Evolutionary conservation across 2,888 invertebrate genomes (phyloP), one percentile per base, ranked within the genome.

Genomic region (Priocnemis perturbator): DNA sequence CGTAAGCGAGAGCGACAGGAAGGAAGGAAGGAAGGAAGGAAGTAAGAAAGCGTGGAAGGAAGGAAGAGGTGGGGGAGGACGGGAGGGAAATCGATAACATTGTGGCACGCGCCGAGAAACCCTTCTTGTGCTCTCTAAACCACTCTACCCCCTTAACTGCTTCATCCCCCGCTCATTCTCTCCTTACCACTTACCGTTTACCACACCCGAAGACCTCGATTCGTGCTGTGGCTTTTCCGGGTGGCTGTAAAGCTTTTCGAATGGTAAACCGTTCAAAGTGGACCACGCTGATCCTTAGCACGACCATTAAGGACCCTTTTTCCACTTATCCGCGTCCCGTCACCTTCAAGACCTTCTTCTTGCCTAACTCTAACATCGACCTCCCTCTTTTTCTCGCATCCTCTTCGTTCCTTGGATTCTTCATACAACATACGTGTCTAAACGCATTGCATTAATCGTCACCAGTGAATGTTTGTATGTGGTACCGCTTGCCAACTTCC

Each of bases 41-140:
- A 11, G 45, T n/a, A 44, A 62, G 26, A 44, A 44, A 62, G 47
- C 17, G 19, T 23, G 30, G 48, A 26, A 26, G 30, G 57, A 23
- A 30, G 57, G 45, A 52, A 59, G 59, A n/a, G 55, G 55, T 4
- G 37, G 4, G 15, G 53, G 21, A 20, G 53, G 21, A 45, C 20
- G 47, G 21, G 45, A 15, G 59, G 48, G 69, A 72, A 80, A 80
- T 81, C 81, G 80, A 81, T 81, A 80, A 67, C 60, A 64, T 64
- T 60, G 65, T 75, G 80, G 80, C 79, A 82, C 81, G 82, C 79
- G 81, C 77, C 81, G 71, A 69, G 72, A 74, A 67, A 72, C 63
- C 64, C 37, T 37, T 65, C 71, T 64, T 58, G 66, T 66, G 69
- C 68, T 66, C 59, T 71, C 65, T 64, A 57, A 66, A 62, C 48